A percentile compares a stretch with the other conserved stretches of the same genome.
Evolutionary conservation across 2,888 invertebrate genomes (phyloP).

Genomic region (Drosophila mayaguana): DNA sequence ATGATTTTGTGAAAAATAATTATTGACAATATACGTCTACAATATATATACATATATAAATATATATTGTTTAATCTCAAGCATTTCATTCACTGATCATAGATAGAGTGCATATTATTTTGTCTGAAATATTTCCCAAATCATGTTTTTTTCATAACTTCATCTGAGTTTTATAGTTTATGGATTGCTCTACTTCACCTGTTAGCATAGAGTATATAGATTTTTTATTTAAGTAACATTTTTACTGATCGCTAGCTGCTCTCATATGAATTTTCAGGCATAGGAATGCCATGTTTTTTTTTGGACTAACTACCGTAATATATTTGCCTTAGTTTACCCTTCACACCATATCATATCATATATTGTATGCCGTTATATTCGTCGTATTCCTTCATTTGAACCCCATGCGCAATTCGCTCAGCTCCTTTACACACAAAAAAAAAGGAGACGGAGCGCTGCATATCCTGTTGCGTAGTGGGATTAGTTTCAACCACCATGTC

Average conservation of each 20-base stretch:
- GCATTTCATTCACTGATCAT: no score
- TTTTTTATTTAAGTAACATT: background rate
- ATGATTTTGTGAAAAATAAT: no score
- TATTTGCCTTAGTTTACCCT: background rate
- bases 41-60: no score
- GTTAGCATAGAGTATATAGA: background rate
- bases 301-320: background rate
- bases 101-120: no score
- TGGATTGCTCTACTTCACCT: background rate
- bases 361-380: background rate
- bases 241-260: background rate
- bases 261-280: background rate
- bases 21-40: no score
- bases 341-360: background rate
- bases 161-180: background rate
- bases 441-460: conserved; percentile 38
- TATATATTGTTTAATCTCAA: no score
- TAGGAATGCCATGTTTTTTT: background rate
- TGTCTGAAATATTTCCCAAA: no score
- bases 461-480: conserved; percentile 77
- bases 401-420: conserved; percentile 25
- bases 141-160: background rate
- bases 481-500: conserved; percentile 73
- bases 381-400: conserved; percentile 55
- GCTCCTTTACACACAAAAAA: conserved; percentile 2